Percentiles rank a stretch among this genome's conserved stretches.
phyloP scores from a whole-genome alignment of 2,113 vertebrate genomes.

The Ictalurus furcatus region DNA sequence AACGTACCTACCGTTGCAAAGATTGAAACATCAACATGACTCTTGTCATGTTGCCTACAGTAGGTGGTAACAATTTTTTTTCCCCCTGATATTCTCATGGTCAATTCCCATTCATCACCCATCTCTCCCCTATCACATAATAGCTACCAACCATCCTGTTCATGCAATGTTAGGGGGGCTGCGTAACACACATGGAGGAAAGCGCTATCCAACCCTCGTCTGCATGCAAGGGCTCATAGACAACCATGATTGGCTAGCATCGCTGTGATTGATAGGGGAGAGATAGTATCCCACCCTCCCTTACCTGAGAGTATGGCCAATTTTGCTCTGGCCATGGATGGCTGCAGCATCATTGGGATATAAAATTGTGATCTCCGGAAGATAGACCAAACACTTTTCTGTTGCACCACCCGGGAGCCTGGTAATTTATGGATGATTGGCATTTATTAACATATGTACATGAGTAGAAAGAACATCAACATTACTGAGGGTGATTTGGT shows the following conservation, averaged over 20 bases:
- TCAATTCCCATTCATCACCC: neutral
- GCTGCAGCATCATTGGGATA: no score
- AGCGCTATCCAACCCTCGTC: no score
- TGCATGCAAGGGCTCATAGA: neutral
- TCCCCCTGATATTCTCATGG: no score
- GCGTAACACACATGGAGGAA: neutral
- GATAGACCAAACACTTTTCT: no score
- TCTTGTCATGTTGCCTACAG: no score
- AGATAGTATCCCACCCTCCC: neutral
- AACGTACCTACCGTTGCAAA: neutral
- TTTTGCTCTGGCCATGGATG: neutral
- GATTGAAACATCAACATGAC: neutral
- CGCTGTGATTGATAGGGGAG: neutral
- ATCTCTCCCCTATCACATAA: neutral
- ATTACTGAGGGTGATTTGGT: neutral
- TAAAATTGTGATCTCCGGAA: no score
- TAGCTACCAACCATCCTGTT: neutral
- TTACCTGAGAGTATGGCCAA: neutral
- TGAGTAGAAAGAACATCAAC: neutral
- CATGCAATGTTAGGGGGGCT: neutral
- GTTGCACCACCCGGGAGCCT: no score
- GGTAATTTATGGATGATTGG: neutral
- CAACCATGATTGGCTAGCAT: neutral
- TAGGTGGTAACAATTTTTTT: neutral
- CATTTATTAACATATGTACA: neutral